These are phyloP conservation scores for Ibidorhyncha struthersii DNA, from an alignment of 2,113 vertebrate genomes.

Conservation along the genomic window DNA sequence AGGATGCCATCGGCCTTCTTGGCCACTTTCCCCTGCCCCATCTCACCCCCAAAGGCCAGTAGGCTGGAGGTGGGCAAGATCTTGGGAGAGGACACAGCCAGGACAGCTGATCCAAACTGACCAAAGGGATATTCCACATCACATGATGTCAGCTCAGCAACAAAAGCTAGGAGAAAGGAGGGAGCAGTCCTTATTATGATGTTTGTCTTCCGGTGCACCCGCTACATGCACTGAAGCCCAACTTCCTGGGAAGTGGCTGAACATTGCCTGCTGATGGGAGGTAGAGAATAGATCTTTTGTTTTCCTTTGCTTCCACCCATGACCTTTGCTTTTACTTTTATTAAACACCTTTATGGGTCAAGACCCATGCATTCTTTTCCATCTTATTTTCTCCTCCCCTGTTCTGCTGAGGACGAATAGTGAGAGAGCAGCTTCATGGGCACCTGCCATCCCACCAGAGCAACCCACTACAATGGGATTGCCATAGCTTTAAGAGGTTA, in stretches of 20 bases:
- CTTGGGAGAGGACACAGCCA: background rate
- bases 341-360: background rate
- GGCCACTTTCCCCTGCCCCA: background rate
- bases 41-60: background rate
- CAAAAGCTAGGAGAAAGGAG: background rate
- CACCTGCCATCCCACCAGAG: background rate
- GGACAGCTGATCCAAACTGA: background rate
- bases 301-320: background rate
- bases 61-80: background rate
- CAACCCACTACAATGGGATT: background rate
- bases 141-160: background rate
- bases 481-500: background rate
- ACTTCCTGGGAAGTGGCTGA: background rate
- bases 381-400: background rate
- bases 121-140: background rate
- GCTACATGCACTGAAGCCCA: background rate
- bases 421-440: background rate
- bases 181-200: background rate
- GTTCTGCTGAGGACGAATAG: background rate
- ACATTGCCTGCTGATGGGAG: background rate
- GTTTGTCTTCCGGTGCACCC: background rate
- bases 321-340: background rate
- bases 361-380: background rate
- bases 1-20: no score
- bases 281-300: background rate